Percentiles rank a stretch among this genome's conserved stretches.
phyloP scores from a whole-genome alignment of 2,113 vertebrate species.

The Hemibagrus wyckioides region DNA sequence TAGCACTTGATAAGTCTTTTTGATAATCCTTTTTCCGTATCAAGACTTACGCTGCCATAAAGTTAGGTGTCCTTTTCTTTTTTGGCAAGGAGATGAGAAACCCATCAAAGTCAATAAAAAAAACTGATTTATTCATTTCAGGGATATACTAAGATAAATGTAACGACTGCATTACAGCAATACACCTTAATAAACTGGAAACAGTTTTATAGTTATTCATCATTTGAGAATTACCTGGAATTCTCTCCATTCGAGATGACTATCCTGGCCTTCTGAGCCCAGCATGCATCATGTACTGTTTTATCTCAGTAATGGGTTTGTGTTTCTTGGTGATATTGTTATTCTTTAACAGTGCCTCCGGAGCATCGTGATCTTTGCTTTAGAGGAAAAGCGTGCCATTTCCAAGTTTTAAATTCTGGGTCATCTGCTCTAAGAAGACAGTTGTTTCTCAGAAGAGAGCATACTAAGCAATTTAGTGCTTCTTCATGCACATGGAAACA shows the following conservation, averaged over 20 bases:
- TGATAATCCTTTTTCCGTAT: not conserved
- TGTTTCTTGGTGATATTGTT: slow-evolving; percentile 22
- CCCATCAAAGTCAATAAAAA: not conserved
- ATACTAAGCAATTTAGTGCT: not conserved
- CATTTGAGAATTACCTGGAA: not conserved
- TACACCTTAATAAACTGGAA: not conserved
- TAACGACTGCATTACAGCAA: not conserved
- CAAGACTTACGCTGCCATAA: not conserved
- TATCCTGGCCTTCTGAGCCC: not conserved
- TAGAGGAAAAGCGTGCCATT: slow-evolving; percentile 16
- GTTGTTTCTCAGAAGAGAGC: slow-evolving; percentile 24
- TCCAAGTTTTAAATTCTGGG: not conserved
- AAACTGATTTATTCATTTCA: not conserved
- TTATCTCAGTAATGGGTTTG: not conserved
- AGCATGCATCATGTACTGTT: not conserved
- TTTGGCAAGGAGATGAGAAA: not conserved
- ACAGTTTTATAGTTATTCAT: not conserved
- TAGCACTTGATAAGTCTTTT: not conserved
- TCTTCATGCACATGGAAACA: not conserved
- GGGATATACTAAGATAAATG: not conserved
- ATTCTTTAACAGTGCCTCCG: slow-evolving; percentile 35
- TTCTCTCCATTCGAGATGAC: not conserved
- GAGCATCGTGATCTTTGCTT: slow-evolving; percentile 30
- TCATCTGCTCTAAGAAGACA: not conserved
- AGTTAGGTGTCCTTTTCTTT: not conserved